Base-by-base conservation (phyloP, 2,797 vertebrate genomes). In the Halcyon badia region DNA sequence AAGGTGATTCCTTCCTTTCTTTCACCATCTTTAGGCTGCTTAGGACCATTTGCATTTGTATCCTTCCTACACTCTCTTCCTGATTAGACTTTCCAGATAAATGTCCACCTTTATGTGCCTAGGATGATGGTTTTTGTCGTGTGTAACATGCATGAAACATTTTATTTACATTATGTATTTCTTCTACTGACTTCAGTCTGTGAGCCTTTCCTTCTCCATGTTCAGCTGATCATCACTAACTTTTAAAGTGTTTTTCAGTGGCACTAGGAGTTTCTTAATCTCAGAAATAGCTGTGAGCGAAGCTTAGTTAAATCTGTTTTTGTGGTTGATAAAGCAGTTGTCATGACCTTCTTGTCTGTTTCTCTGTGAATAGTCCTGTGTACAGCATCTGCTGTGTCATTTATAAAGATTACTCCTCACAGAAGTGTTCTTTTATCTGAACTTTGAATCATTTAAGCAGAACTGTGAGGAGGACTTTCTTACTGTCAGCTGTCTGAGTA, bases 381-480 rank as follows among this genome's bases (percentile, higher is more conserved):
- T 83, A 82, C 28, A 66, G 89, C 75, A 94, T 91, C 78, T 92
- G 87, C 89, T 94, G 66, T 89, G 73, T 94, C 84, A 95, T 62
- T 85, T 79, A 48, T 42, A 76, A 87, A 89, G 90, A 76, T 73
- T 65, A 39, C 62, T 92, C 17, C 37, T 90, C 46, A 28, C n/a
- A 18, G 35, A 84, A 76, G 10, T 37, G 39, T 62, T 84, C 54
- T 89, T 92, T 89, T 85, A 68, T 91, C 78, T 95, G 84, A 91
- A 87, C 91, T 84, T 82, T 19, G 87, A 76, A 66, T 95, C 81
- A 35, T 73, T 92, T 94, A 56, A 72, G 30, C 68, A 84, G 68
- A 92, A 79, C 62, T 90, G 41, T 39, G 78, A 73, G 84, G 91
- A 82, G 51, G 49, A 82, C 46, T 80, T 72, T 68, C 70, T 76